These are phyloP conservation scores for Allacma fusca DNA, from an alignment of 2,888 invertebrate genomes.

Conservation along the genomic window DNA sequence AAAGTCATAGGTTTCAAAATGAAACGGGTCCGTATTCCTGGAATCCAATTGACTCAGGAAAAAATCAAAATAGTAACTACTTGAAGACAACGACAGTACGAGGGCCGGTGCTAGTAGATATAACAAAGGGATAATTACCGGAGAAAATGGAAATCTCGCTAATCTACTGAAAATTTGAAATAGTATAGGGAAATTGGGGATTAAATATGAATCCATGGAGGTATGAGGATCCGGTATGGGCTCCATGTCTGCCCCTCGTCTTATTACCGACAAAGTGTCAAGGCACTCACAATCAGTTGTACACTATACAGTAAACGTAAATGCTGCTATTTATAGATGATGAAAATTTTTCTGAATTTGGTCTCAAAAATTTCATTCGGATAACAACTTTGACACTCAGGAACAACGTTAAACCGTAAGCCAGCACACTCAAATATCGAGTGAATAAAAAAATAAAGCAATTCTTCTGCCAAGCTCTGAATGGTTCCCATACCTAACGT, in stretches of 20 bases:
- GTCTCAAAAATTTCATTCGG: too few relatives aligned
- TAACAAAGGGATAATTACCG: slow-evolving; percentile 30
- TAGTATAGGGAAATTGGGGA: neutral
- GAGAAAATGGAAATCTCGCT: slow-evolving; percentile 8
- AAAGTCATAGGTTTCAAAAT: slow-evolving; percentile 40
- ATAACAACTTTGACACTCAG: too few relatives aligned
- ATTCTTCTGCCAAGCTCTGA: too few relatives aligned
- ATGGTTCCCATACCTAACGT: too few relatives aligned
- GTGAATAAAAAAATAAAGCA: too few relatives aligned
- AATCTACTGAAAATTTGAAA: neutral
- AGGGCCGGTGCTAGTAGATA: slow-evolving; percentile 31
- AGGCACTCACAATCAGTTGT: too few relatives aligned
- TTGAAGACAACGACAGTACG: neutral
- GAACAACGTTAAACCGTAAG: too few relatives aligned
- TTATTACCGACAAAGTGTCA: too few relatives aligned
- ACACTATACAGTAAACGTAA: too few relatives aligned
- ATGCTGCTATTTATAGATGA: too few relatives aligned
- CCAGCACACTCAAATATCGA: too few relatives aligned
- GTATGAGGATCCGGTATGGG: neutral
- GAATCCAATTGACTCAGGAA: neutral
- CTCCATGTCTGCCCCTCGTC: neutral
- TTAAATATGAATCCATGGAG: neutral
- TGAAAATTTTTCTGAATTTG: too few relatives aligned
- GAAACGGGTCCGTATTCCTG: slow-evolving; percentile 3
- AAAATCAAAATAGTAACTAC: slow-evolving; percentile 11